A percentile compares a stretch with the other conserved stretches of the same genome.
These are phyloP conservation scores for Sakesphorus luctuosus DNA, from an alignment of 2,113 vertebrate genomes.

Conservation along the genomic window DNA sequence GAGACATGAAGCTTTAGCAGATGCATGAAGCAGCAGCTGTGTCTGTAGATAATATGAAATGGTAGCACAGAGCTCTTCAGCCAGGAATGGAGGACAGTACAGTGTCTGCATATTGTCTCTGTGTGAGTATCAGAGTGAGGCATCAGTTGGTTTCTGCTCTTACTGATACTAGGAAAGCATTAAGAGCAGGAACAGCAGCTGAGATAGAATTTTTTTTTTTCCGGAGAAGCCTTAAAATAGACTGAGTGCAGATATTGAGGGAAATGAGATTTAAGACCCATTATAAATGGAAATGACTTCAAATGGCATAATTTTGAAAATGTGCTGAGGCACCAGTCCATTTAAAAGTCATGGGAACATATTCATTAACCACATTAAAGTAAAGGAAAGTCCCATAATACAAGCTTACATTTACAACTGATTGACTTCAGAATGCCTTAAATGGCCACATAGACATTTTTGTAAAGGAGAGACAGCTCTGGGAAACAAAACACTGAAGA, in stretches of 20 bases:
- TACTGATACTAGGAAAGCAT: neutral
- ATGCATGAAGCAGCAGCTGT: neutral
- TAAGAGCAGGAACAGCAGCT: slow-evolving; percentile 26
- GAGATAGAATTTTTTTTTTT: neutral
- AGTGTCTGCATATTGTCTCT: slow-evolving; percentile 22
- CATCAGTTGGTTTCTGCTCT: slow-evolving; percentile 25
- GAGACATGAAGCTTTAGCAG: neutral
- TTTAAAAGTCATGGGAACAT: slow-evolving; percentile 53
- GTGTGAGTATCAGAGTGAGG: neutral
- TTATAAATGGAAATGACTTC: slow-evolving; percentile 58
- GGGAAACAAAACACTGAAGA: neutral
- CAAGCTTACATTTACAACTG: neutral
- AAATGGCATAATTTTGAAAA: slow-evolving; percentile 48
- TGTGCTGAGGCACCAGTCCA: slow-evolving; percentile 45
- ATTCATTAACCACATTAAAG: slow-evolving; percentile 38
- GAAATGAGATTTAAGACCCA: slow-evolving; percentile 62
- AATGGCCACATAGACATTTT: neutral
- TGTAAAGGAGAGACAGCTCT: neutral
- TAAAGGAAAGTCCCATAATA: slow-evolving; percentile 27
- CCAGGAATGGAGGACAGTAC: neutral
- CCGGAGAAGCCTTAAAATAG: slow-evolving; percentile 30
- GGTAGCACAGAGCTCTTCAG: neutral
- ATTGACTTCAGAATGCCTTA: slow-evolving; percentile 39
- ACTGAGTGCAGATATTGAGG: slow-evolving; percentile 43
- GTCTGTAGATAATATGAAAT: neutral